phyloP scores from a whole-genome alignment of 2,888 invertebrate genomes.

The Alsophila aescularia region DNA sequence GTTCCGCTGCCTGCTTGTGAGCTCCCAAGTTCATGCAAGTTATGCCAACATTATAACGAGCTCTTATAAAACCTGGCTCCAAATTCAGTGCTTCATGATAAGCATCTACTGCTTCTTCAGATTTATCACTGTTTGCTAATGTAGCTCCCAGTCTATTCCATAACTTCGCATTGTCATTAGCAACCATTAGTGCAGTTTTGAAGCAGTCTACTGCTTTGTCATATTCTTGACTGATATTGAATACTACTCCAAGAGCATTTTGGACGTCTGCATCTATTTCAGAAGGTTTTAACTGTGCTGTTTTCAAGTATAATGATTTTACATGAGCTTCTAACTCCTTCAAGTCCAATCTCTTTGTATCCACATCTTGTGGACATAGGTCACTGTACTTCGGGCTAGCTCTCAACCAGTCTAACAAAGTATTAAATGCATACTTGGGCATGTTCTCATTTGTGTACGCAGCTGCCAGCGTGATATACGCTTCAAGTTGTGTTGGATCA shows the following conservation, averaged over 20 bases:
- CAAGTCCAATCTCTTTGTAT: conserved; percentile 67
- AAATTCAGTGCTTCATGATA: conserved; percentile 96
- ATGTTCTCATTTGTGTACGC: conserved; percentile 98
- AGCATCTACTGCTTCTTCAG: conserved; percentile 98
- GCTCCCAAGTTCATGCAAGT: conserved; percentile 98
- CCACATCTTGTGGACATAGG: conserved; percentile 85
- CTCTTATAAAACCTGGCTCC: conserved; percentile 97
- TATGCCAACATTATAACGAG: conserved; percentile 98
- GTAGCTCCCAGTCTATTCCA: conserved; percentile 99
- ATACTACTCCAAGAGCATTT: conserved; percentile 96
- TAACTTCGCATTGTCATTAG: conserved; percentile 92
- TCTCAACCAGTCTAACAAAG: conserved; percentile 91
- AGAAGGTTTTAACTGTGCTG: conserved; percentile 90
- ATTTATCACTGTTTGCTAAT: conserved; percentile 96
- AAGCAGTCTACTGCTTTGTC: conserved; percentile 99
- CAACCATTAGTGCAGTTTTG: conserved; percentile 92
- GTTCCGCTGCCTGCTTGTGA: conserved; percentile 97
- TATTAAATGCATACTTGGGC: conserved; percentile 94
- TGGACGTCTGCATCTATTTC: conserved; percentile 95
- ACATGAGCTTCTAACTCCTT: conserved; percentile 85
- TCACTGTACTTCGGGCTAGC: conserved; percentile 93
- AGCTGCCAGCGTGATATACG: conserved; percentile 95
- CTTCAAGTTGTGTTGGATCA: conserved; percentile 91
- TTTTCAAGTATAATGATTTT: conserved; percentile 90
- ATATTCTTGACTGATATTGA: conserved; percentile 97